These are phyloP conservation scores for Pseudomyrmex sp. DNA, from an alignment of 1,140 invertebrate species.

Conservation along the genomic window DNA sequence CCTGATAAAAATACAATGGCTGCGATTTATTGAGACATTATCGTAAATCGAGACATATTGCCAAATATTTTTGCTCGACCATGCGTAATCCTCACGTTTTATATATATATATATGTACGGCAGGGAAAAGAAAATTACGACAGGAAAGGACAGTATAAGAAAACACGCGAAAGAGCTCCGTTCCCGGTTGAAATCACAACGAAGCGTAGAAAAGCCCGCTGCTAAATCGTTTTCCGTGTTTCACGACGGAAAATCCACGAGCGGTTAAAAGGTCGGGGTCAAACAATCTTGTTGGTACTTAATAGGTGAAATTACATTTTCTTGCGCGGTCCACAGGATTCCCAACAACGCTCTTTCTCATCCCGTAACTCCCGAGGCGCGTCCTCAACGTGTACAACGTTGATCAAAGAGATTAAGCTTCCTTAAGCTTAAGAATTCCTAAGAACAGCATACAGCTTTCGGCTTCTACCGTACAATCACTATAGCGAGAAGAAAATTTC, in stretches of 20 bases:
- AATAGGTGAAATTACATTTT: slow-evolving; percentile 72
- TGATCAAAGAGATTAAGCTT: slow-evolving; percentile 55
- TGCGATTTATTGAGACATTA: not conserved
- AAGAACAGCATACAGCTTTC: not conserved
- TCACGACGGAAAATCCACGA: slow-evolving; percentile 57
- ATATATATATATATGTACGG: not conserved
- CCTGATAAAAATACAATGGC: slow-evolving; percentile 1
- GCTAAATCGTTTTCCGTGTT: slow-evolving; percentile 64
- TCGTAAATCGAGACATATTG: slow-evolving; percentile 18
- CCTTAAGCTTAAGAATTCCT: slow-evolving; percentile 46
- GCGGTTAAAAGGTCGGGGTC: slow-evolving; percentile 58
- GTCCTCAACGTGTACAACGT: slow-evolving; percentile 40
- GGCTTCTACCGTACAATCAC: not conserved
- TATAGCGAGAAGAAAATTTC: not conserved
- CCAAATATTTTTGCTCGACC: slow-evolving; percentile 41
- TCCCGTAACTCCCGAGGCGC: not conserved
- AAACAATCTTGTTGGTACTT: slow-evolving; percentile 70
- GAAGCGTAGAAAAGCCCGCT: slow-evolving; percentile 59
- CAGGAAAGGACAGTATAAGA: slow-evolving; percentile 51
- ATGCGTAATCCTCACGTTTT: slow-evolving; percentile 44
- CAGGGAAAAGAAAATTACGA: slow-evolving; percentile 50
- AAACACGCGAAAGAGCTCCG: slow-evolving; percentile 10
- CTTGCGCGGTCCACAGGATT: slow-evolving; percentile 53
- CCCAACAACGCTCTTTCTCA: slow-evolving; percentile 55
- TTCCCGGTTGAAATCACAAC: slow-evolving; percentile 61